Evolutionary conservation across 2,888 invertebrate genomes (phyloP).

Genomic region (Drosophila lutescens): DNA sequence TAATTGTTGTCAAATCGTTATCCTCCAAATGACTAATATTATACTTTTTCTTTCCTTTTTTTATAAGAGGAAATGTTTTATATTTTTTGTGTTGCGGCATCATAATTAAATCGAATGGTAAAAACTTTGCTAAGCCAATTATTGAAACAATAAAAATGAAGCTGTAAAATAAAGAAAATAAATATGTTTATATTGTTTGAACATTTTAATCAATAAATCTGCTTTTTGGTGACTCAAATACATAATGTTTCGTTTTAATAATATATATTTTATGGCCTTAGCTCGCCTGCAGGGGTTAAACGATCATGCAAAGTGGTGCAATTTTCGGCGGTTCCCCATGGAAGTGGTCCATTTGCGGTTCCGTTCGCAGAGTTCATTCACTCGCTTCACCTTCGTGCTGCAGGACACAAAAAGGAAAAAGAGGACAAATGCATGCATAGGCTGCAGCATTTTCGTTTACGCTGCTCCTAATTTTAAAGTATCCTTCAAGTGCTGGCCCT

Average conservation of each 20-base stretch:
- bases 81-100: neutral
- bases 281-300: slow-evolving; percentile 1
- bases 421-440: slow-evolving; percentile 47
- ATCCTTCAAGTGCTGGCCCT: slow-evolving; percentile 56
- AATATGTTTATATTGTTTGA: neutral
- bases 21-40: neutral
- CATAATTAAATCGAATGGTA: neutral
- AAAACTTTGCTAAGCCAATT: neutral
- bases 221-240: neutral
- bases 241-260: neutral
- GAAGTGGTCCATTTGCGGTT: slow-evolving; percentile 37
- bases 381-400: slow-evolving; percentile 36
- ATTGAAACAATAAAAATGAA: neutral
- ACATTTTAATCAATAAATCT: neutral
- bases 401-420: slow-evolving; percentile 28
- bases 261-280: neutral
- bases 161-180: neutral
- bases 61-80: neutral
- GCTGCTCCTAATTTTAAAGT: slow-evolving; percentile 71
- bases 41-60: neutral
- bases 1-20: neutral
- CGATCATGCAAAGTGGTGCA: slow-evolving; percentile 17
- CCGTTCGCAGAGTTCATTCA: slow-evolving; percentile 30
- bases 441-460: slow-evolving; percentile 66
- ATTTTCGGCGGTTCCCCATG: slow-evolving; percentile 28